phyloP scores from a whole-genome alignment of 1,140 invertebrate species.

The Nasonia vitripennis region DNA sequence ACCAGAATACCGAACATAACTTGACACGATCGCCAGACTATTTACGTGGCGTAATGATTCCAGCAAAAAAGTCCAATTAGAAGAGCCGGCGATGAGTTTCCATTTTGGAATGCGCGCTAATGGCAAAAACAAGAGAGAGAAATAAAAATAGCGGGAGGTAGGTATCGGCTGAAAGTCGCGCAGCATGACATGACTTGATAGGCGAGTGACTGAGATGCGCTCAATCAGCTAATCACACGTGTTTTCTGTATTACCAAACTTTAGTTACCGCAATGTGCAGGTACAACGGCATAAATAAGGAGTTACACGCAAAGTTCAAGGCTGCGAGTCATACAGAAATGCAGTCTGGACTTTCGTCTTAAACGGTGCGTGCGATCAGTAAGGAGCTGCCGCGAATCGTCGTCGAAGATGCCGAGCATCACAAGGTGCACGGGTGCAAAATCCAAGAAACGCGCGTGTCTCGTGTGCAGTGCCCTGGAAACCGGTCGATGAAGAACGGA shows the following conservation, averaged over 20 bases:
- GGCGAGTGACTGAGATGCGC: constrained; percentile 6
- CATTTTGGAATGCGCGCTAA: background rate
- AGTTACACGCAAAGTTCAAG: too few species aligned
- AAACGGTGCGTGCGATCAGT: too few species aligned
- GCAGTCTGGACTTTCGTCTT: too few species aligned
- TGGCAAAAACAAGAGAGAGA: background rate
- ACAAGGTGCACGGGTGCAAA: constrained; percentile 22
- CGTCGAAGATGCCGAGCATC: background rate
- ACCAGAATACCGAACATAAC: background rate
- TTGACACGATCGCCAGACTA: background rate
- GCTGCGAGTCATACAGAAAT: too few species aligned
- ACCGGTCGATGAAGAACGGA: constrained; percentile 70
- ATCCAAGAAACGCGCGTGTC: constrained; percentile 26
- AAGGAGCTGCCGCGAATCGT: background rate
- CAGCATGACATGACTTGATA: background rate
- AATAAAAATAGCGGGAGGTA: background rate
- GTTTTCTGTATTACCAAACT: background rate
- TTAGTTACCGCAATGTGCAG: too few species aligned
- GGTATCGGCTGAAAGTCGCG: background rate
- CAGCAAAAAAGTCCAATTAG: background rate
- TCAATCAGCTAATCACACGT: constrained; percentile 60
- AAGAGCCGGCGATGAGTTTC: background rate
- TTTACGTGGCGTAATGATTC: background rate
- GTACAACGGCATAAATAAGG: too few species aligned
- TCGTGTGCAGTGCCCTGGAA: constrained; percentile 35